Evolutionary conservation across 2,113 vertebrate species (phyloP).

Genomic region (Ctenomys sociabilis): DNA sequence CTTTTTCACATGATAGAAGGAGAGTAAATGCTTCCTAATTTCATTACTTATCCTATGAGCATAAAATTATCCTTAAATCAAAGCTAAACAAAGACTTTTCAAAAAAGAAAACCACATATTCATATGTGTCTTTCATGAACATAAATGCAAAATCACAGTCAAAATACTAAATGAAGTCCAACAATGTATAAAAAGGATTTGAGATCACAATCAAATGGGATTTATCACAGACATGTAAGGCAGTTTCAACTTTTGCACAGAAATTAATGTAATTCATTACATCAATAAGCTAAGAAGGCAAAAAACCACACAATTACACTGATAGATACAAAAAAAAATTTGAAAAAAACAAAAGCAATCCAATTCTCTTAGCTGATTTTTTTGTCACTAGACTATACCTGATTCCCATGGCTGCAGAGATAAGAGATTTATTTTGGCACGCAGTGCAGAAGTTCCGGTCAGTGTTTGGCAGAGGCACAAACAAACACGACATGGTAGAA

Average conservation of each 20-base stretch:
- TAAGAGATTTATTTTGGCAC: background rate
- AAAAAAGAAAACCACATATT: background rate
- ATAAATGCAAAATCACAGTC: background rate
- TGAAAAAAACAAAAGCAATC: background rate
- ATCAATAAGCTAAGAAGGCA: background rate
- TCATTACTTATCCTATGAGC: background rate
- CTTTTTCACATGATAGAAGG: background rate
- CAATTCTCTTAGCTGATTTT: background rate
- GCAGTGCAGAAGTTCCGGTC: background rate
- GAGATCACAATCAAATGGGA: background rate
- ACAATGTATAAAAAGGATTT: background rate
- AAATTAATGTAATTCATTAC: background rate
- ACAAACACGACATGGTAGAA: background rate
- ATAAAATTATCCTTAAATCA: background rate
- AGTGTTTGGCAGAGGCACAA: background rate
- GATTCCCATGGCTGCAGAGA: background rate
- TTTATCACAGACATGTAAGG: background rate
- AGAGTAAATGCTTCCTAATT: background rate
- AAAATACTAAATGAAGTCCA: background rate
- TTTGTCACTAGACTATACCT: background rate
- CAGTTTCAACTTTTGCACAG: background rate
- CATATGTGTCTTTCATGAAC: background rate
- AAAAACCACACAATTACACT: background rate
- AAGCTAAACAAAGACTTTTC: background rate
- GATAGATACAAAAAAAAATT: background rate